Percentiles rank a stretch among this genome's conserved stretches.
Evolutionary conservation across 2,113 vertebrate genomes (phyloP).

Genomic region (Paradoxurus hermaphroditus): DNA sequence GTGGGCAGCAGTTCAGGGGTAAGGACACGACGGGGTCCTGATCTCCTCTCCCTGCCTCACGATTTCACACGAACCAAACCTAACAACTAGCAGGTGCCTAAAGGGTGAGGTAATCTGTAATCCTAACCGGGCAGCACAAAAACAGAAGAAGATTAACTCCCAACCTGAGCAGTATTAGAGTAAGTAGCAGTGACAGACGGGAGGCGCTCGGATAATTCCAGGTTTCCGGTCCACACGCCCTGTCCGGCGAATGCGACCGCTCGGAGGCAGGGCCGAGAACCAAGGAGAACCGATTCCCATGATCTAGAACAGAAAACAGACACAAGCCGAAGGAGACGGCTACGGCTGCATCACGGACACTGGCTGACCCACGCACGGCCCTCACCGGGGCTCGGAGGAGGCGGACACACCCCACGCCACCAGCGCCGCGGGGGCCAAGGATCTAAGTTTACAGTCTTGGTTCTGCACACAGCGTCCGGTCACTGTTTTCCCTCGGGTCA

Average conservation of each 20-base stretch:
- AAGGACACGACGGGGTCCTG: neutral
- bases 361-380: rapidly evolving
- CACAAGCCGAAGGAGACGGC: neutral
- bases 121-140: neutral
- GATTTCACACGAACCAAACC: neutral
- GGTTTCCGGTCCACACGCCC: neutral
- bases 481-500: neutral
- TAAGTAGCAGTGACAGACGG: neutral
- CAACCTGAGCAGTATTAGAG: neutral
- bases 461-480: rapidly evolving
- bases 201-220: neutral
- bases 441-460: neutral
- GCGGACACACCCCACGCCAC: too few species aligned
- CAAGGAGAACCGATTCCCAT: neutral
- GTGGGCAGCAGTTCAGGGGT: neutral
- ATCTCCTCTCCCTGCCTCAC: neutral
- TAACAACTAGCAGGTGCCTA: neutral
- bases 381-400: neutral
- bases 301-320: neutral
- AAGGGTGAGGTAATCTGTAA: neutral
- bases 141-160: neutral
- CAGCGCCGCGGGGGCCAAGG: rapidly evolving
- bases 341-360: rapidly evolving
- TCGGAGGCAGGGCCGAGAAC: neutral
- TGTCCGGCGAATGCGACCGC: too few species aligned